Evolutionary conservation across 2,113 vertebrate species (phyloP), one percentile per base, ranked within the genome.

Genomic region (Glaucomys volans): DNA sequence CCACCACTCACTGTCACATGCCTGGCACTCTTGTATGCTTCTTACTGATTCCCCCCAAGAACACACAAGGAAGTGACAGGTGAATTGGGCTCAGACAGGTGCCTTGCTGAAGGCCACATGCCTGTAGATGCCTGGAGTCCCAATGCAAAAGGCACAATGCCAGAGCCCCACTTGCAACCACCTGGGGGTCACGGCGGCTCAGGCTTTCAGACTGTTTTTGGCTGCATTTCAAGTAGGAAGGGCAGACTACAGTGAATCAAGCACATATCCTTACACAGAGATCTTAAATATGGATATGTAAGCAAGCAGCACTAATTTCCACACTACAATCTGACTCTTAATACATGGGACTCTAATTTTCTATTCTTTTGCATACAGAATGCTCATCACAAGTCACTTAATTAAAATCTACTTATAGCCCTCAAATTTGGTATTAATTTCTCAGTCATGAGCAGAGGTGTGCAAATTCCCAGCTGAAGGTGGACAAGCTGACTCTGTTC

Each of bases 131-230:
- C 18, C 8, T 2, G 79, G 32, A 24, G 80, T 42, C 40, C 57
- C 26, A 4, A 22, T 17, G 32, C 74, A 67, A 74, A n/a, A 13
- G 26, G 4, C 4, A 1, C 11, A 67, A 57, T 0, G 17, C 17
- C 37, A 77, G 4, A 1, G 22, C 16, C 37, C 66, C 10, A 14
- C 20, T n/a, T 13, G 18, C 16, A 2, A 8, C 4, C 18, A 18
- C 74, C 40, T 67, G 5, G 13, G 40, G 1, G 9, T n/a, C 7
- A 20, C 2, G 1, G 24, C 14, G 44, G 16, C 8, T 4, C 20
- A 32, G 6, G 44, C 22, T 37, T 37, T 77, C 9, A 0, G 32
- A 17, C 4, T 18, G 64, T 69, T 22, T 52, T 5, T 35, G n/a
- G 32, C 17, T 67, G 35, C 1, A 37, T 5, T 69, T 8, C 47